Evolutionary conservation across 2,888 invertebrate species (phyloP).

Genomic region (Phymatocera aterrima): DNA sequence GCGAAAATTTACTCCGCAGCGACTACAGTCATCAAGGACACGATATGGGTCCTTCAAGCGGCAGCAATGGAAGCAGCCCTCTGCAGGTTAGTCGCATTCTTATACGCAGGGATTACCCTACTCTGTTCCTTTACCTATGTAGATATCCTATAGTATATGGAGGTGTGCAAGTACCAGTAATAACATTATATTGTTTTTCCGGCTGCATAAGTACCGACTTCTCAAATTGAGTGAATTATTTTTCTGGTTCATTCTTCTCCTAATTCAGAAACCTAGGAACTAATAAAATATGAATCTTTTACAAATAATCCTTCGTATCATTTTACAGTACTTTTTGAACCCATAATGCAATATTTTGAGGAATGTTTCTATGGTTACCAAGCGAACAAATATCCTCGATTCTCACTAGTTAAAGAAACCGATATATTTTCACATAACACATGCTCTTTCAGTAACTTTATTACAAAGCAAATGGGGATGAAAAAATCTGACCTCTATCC

Average conservation of each 20-base stretch:
- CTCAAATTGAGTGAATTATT: not conserved
- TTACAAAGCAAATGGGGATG: no score
- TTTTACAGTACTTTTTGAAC: not conserved
- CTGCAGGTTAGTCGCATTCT: slow-evolving; percentile 71
- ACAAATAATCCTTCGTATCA: not conserved
- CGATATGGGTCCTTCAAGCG: slow-evolving; percentile 71
- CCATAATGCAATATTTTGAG: not conserved
- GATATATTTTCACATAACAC: no score
- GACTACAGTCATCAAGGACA: slow-evolving; percentile 81
- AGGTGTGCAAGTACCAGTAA: slow-evolving; percentile 63
- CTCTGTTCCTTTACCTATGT: slow-evolving; percentile 67
- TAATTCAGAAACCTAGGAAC: not conserved
- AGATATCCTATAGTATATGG: slow-evolving; percentile 69
- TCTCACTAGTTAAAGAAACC: not conserved
- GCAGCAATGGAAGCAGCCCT: slow-evolving; percentile 73
- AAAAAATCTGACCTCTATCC: no score
- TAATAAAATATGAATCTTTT: not conserved
- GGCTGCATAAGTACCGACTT: not conserved
- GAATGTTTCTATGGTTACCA: slow-evolving; percentile 25
- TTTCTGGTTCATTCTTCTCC: not conserved
- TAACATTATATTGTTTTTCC: not conserved
- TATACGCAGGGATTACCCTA: slow-evolving; percentile 57
- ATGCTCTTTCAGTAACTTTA: no score
- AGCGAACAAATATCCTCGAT: not conserved
- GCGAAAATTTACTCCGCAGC: slow-evolving; percentile 88